Percentiles rank a stretch among this genome's conserved stretches.
These are phyloP conservation scores for Ataeniobius toweri DNA, from an alignment of 2,797 vertebrate genomes.

Conservation along the genomic window DNA sequence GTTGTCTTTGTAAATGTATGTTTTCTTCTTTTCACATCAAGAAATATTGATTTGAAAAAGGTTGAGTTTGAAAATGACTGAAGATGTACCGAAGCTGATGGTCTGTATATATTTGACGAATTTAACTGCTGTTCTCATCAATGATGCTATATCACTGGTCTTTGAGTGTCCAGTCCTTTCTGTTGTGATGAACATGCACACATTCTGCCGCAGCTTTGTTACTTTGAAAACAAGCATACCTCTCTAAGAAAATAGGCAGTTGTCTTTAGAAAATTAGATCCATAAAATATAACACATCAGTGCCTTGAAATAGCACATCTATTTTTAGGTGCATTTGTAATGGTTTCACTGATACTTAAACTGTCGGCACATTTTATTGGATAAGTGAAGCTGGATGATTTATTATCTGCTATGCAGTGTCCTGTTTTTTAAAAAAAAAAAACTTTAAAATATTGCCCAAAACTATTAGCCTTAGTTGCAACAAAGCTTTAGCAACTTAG, in stretches of 20 bases:
- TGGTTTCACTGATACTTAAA: background rate
- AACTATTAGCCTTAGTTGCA: background rate
- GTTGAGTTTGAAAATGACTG: constrained; percentile 46
- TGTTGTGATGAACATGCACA: constrained; percentile 66
- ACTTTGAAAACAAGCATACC: constrained; percentile 31
- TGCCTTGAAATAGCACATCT: too few species aligned
- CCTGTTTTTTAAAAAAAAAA: background rate
- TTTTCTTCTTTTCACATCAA: constrained; percentile 26
- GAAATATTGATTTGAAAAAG: constrained; percentile 24
- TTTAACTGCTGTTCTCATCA: constrained; percentile 67
- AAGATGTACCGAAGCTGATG: constrained; percentile 55
- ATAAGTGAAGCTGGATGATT: background rate
- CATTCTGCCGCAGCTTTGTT: constrained; percentile 44
- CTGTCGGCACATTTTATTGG: background rate
- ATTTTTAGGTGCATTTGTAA: background rate
- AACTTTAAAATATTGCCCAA: background rate
- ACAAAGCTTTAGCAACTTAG: background rate
- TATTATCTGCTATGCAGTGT: background rate
- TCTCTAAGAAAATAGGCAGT: background rate
- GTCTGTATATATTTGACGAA: constrained; percentile 57
- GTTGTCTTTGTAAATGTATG: constrained; percentile 49
- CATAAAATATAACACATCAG: background rate
- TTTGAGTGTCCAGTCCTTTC: constrained; percentile 75
- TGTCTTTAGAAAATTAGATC: background rate
- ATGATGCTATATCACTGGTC: constrained; percentile 68